A percentile compares a stretch with the other conserved stretches of the same genome.
Evolutionary conservation across 1,140 invertebrate species (phyloP).

Genomic region (Antheraea pernyi): DNA sequence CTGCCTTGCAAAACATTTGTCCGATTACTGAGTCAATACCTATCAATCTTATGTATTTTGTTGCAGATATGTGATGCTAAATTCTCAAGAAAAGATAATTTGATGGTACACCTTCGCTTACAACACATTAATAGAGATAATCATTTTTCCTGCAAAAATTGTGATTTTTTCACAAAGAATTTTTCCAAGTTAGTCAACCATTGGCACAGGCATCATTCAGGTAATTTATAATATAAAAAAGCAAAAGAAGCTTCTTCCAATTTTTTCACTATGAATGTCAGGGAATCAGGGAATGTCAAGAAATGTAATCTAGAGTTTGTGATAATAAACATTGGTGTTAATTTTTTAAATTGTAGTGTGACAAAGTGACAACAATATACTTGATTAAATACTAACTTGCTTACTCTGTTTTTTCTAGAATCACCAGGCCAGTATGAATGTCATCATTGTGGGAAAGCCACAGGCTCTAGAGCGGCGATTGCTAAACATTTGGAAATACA

Average conservation of each 20-base stretch:
- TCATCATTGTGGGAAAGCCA: conserved; percentile 60
- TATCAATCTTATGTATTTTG: conserved; percentile 10
- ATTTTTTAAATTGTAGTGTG: too few relatives aligned
- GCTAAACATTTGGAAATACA: conserved; percentile 70
- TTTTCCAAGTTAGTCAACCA: conserved; percentile 57
- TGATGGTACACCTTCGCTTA: conserved; percentile 57
- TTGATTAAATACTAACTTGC: too few relatives aligned
- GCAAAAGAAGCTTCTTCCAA: too few relatives aligned
- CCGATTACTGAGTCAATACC: too few relatives aligned
- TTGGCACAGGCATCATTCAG: conserved; percentile 38
- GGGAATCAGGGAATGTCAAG: too few relatives aligned
- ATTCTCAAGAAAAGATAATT: conserved; percentile 66
- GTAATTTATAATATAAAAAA: conserved; percentile 10
- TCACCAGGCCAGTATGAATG: conserved; percentile 47
- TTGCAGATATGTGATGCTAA: conserved; percentile 57
- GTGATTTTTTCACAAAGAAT: conserved; percentile 45
- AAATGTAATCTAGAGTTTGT: too few relatives aligned
- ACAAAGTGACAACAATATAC: too few relatives aligned
- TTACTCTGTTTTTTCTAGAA: conserved; percentile 25
- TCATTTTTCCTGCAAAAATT: conserved; percentile 48
- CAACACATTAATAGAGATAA: conserved; percentile 50
- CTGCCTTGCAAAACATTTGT: too few relatives aligned
- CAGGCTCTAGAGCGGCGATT: conserved; percentile 58
- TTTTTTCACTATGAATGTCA: too few relatives aligned
- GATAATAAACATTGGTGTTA: too few relatives aligned